Evolutionary conservation across 2,888 invertebrate species (phyloP).

Genomic region (Ornithoptera priamus): DNA sequence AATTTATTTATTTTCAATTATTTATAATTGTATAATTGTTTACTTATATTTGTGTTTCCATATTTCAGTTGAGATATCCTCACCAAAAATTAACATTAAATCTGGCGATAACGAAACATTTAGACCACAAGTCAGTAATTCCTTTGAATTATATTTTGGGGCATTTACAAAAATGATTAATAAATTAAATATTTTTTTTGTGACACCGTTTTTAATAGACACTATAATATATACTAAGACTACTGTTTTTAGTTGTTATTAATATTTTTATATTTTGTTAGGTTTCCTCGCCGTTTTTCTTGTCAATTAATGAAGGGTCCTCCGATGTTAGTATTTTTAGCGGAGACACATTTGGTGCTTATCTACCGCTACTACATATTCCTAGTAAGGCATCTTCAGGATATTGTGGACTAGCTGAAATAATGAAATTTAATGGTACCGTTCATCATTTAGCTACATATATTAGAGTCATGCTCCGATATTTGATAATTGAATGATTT

Average conservation of each 20-base stretch:
- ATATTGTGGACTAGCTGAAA: conserved; percentile 78
- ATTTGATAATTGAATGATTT: background rate
- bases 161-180: too few species aligned
- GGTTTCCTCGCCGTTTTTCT: conserved; percentile 82
- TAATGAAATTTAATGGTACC: conserved; percentile 64
- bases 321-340: conserved; percentile 82
- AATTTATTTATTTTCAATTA: background rate
- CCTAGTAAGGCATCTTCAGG: conserved; percentile 84
- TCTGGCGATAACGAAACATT: conserved; percentile 80
- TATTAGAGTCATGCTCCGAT: background rate
- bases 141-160: background rate
- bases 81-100: conserved; percentile 81
- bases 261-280: conserved; percentile 46
- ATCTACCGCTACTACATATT: conserved; percentile 78
- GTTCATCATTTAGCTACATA: background rate
- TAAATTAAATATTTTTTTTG: too few species aligned
- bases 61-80: conserved; percentile 82
- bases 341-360: conserved; percentile 70
- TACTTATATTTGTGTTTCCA: background rate
- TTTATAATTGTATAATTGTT: background rate
- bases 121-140: conserved; percentile 77
- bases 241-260: too few species aligned
- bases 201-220: too few species aligned
- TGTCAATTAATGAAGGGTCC: conserved; percentile 83
- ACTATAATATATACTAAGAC: too few species aligned